Evolutionary conservation across 2,888 invertebrate species (phyloP).

Genomic region (Lysandra bellargus): DNA sequence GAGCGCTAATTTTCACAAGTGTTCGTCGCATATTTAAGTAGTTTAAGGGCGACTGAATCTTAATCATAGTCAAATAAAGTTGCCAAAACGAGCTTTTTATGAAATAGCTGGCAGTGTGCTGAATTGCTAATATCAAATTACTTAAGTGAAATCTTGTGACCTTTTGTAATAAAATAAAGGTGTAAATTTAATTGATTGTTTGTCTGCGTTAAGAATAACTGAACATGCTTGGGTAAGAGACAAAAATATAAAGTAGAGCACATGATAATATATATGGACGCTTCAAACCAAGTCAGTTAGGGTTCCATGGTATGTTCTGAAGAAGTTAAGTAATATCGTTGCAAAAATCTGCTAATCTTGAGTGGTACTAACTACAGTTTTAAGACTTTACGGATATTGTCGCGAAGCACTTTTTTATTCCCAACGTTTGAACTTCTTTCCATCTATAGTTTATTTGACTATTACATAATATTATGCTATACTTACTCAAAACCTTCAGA

Average conservation of each 20-base stretch:
- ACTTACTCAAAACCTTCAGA: too few species aligned
- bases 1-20: conserved; percentile 10
- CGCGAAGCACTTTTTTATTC: too few species aligned
- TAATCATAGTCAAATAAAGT: conserved; percentile 15
- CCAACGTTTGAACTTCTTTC: too few species aligned
- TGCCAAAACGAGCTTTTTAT: conserved; percentile 11
- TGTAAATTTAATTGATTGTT: neutral
- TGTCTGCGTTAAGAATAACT: neutral
- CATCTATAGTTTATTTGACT: too few species aligned
- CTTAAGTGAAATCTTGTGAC: neutral
- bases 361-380: too few species aligned
- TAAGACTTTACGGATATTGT: too few species aligned
- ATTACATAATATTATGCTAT: too few species aligned
- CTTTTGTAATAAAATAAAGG: neutral
- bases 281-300: neutral
- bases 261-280: neutral
- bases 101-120: neutral
- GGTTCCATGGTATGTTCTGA: neutral
- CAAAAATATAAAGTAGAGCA: neutral
- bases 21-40: conserved; percentile 13
- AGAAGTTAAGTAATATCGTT: too few species aligned
- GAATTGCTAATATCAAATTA: neutral
- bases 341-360: too few species aligned
- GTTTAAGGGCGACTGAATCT: conserved; percentile 15
- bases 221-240: neutral